Conservation (phyloP, 2,113 vertebrate genomes). For the Grammomys dolichurus region DNA sequence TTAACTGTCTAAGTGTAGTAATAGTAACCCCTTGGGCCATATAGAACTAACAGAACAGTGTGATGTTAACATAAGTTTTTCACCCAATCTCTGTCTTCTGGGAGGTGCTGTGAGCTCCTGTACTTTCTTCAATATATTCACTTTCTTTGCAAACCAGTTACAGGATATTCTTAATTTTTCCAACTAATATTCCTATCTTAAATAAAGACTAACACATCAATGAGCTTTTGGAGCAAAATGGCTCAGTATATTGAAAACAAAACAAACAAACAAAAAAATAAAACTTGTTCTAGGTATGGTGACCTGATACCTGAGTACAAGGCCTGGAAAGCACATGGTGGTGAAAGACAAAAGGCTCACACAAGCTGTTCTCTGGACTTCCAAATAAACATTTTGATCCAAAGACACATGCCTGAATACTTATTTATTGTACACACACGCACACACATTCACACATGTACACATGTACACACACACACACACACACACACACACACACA, state of each 20-base stretch:
- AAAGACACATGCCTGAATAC: background rate
- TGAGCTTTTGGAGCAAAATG: background rate
- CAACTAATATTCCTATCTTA: background rate
- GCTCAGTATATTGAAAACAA: background rate
- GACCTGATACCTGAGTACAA: background rate
- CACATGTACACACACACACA: background rate
- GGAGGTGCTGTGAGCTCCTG: background rate
- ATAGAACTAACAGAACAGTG: background rate
- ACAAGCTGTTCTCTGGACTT: background rate
- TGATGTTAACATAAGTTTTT: constrained; percentile 16
- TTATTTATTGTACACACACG: background rate
- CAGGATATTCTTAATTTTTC: constrained; percentile 7
- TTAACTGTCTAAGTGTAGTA: background rate
- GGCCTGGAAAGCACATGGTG: too few relatives aligned
- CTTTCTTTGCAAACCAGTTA: constrained; percentile 9
- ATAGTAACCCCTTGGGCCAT: background rate
- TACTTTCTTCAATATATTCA: constrained; percentile 39
- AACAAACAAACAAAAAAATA: background rate
- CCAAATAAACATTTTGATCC: too few relatives aligned
- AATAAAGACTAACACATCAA: constrained; percentile 16
- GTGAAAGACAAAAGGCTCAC: background rate
- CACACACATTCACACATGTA: background rate
- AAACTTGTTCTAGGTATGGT: too few relatives aligned
- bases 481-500: background rate
- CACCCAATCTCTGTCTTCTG: constrained; percentile 39